These are phyloP conservation scores for Nesoenas mayeri DNA, from an alignment of 2,113 vertebrate genomes.

Conservation along the genomic window DNA sequence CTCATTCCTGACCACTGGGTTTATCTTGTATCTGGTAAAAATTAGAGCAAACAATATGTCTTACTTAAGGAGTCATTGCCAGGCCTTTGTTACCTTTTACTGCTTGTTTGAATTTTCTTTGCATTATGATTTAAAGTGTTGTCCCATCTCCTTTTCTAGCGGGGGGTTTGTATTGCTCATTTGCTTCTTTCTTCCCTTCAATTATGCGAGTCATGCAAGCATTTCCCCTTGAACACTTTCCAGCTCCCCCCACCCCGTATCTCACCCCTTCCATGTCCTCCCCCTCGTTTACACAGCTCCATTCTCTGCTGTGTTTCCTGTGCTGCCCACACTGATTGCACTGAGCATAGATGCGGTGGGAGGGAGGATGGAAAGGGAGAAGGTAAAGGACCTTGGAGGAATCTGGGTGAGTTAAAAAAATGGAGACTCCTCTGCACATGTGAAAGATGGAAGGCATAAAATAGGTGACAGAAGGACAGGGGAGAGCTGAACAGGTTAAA, in stretches of 20 bases:
- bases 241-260: not conserved
- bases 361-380: not conserved
- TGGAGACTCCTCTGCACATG: not conserved
- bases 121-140: not conserved
- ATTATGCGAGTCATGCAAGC: not conserved
- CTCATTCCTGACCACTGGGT: not conserved
- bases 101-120: not conserved
- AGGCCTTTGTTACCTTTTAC: conserved; percentile 25
- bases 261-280: not conserved
- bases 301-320: not conserved
- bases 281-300: not conserved
- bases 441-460: not conserved
- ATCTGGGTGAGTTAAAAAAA: not conserved
- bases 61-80: not conserved
- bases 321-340: conserved; percentile 16
- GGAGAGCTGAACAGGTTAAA: not conserved
- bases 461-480: not conserved
- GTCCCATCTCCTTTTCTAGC: conserved; percentile 20
- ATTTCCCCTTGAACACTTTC: conserved; percentile 37
- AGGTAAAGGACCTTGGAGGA: not conserved
- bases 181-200: not conserved
- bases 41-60: not conserved
- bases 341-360: not conserved
- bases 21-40: not conserved
- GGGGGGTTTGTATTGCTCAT: not conserved